Percentiles rank a stretch among this genome's conserved stretches.
phyloP scores from a whole-genome alignment of 2,888 invertebrate genomes.

The Clepsis dumicolana region DNA sequence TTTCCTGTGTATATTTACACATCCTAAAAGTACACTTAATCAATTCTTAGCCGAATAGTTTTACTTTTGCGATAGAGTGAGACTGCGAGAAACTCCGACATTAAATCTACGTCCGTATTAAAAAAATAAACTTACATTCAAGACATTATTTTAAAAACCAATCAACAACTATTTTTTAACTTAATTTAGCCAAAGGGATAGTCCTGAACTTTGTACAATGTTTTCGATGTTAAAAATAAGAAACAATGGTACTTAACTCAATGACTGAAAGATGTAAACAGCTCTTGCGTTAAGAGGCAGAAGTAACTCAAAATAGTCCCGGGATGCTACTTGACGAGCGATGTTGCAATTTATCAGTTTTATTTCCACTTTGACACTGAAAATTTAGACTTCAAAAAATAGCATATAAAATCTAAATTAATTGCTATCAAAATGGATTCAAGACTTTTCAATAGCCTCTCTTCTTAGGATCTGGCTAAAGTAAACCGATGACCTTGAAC shows the following conservation, averaged over 20 bases:
- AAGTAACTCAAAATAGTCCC: conserved; percentile 49
- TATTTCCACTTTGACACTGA: not conserved
- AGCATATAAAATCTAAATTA: not conserved
- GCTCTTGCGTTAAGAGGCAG: conserved; percentile 45
- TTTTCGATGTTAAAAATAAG: conserved; percentile 44
- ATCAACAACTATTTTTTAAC: conserved; percentile 51
- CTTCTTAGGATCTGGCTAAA: conserved; percentile 15
- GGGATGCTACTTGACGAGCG: conserved; percentile 42
- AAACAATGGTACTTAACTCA: conserved; percentile 45
- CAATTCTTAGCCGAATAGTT: conserved; percentile 71
- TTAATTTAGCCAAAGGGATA: conserved; percentile 46
- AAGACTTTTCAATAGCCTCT: not conserved
- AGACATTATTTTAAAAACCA: conserved; percentile 48
- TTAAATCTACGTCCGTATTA: conserved; percentile 62
- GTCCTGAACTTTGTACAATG: conserved; percentile 50
- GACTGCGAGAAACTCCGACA: conserved; percentile 69
- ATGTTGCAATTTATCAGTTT: not conserved
- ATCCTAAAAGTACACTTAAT: conserved; percentile 75
- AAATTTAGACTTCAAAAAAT: not conserved
- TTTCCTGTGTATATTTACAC: conserved; percentile 80
- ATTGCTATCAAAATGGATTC: not conserved
- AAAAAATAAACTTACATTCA: conserved; percentile 61
- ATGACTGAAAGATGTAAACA: conserved; percentile 46
- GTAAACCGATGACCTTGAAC: not conserved
- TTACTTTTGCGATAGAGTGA: conserved; percentile 68